These are phyloP conservation scores for Ambastaia sidthimunki DNA, from an alignment of 2,797 vertebrate species.

Conservation along the genomic window DNA sequence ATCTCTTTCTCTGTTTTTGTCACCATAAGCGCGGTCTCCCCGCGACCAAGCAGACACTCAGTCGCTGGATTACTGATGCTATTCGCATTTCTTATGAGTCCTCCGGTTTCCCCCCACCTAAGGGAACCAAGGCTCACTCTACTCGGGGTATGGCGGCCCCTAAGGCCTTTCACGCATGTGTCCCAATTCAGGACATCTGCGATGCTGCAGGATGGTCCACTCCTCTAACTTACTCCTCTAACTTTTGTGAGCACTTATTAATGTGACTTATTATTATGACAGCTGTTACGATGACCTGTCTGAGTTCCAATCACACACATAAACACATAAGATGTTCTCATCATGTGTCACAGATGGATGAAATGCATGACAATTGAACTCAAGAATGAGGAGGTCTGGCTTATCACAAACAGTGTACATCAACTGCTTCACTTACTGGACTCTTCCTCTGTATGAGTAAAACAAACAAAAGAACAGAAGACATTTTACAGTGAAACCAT, in stretches of 20 bases:
- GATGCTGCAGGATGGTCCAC: too few species aligned
- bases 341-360: conserved; percentile 10
- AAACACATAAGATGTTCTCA: not conserved
- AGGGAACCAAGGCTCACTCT: too few species aligned
- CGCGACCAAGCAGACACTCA: too few species aligned
- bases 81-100: too few species aligned
- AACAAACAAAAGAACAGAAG: conserved; percentile 41
- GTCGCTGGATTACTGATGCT: too few species aligned
- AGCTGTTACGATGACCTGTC: not conserved
- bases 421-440: conserved; percentile 85
- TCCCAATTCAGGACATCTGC: too few species aligned
- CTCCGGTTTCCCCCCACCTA: too few species aligned
- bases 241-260: not conserved
- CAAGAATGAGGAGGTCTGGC: not conserved
- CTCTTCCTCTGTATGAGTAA: conserved; percentile 86
- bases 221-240: too few species aligned
- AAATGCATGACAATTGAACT: not conserved
- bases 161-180: too few species aligned
- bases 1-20: too few species aligned
- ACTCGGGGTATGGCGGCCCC: too few species aligned
- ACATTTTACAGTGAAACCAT: not conserved
- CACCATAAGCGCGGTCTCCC: too few species aligned
- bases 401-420: conserved; percentile 13
- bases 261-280: not conserved
- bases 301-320: not conserved